phyloP scores from a whole-genome alignment of 2,113 vertebrate genomes.

The Mustela nigripes region DNA sequence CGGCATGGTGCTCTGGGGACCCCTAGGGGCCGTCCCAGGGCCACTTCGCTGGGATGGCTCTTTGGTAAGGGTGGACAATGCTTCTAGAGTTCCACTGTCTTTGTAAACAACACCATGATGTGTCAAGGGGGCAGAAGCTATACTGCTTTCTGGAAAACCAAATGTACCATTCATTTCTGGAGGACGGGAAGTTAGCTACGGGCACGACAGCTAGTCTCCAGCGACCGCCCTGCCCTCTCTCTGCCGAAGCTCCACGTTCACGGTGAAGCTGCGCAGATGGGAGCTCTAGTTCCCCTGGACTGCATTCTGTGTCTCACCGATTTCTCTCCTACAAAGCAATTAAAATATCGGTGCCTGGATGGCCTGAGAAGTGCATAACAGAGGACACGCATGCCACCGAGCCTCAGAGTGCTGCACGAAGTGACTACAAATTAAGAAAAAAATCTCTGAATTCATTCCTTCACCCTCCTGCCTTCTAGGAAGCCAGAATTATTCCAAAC shows the following conservation, averaged over 20 bases:
- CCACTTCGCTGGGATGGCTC: not conserved
- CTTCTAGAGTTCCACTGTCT: not conserved
- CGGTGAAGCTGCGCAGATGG: fast-evolving
- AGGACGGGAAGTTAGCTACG: not conserved
- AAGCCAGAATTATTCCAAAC: not conserved
- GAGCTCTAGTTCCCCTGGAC: not conserved
- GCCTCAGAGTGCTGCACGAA: not conserved
- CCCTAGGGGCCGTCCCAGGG: not conserved
- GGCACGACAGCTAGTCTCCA: fast-evolving
- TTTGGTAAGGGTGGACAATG: not conserved
- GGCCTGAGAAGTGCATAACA: not conserved
- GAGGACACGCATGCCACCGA: too few species aligned
- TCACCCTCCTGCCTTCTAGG: not conserved
- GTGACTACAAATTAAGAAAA: not conserved
- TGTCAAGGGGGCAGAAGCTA: not conserved
- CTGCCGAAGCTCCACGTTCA: not conserved
- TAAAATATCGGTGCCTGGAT: not conserved
- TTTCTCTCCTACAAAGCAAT: not conserved
- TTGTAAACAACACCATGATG: not conserved
- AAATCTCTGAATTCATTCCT: not conserved
- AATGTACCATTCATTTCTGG: not conserved
- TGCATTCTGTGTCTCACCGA: fast-evolving
- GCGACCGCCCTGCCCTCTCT: not conserved
- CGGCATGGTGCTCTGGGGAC: not conserved
- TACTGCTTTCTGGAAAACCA: not conserved